Evolutionary conservation across 2,113 vertebrate genomes (phyloP), one percentile per base, ranked within the genome.

Genomic region (Aspidoscelis tigris): DNA sequence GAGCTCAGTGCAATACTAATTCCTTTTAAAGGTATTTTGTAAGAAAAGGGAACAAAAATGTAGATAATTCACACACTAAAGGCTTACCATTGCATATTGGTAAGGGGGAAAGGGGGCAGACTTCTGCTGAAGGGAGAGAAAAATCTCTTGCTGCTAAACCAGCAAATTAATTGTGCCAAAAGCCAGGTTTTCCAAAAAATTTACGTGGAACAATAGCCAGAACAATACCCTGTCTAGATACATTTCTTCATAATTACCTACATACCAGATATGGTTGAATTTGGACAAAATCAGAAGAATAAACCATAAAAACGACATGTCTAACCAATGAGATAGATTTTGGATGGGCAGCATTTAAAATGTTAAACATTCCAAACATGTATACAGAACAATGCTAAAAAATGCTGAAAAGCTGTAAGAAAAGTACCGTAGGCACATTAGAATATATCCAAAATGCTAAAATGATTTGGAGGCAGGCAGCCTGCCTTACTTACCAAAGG

Each of bases 401-500:
- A 68, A 58, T 26, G 20, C 6, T 43, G 7, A 39, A 47, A 21
- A 2, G 33, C 22, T 1, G 0, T 39, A 55, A 11, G 5, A 79
- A 21, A 20, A 21, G 74, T 43, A 78, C 82, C 0, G 74, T 26
- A 80, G n/a, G 64, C 77, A 61, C 33, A 33, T 39, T 20, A 2
- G 33, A 87, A 78, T 9, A 11, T 5, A 87, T 70, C 33, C 71
- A 93, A 90, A 89, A 71, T 91, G 86, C 83, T 89, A 82, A 74
- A 72, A 90, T 78, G 11, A 88, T 50, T 55, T 86, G 58, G 87
- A 68, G 33, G 64, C 1, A 68, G 33, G 64, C 1, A 53, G 65
- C 88, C 80, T 83, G 95, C 96, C 97, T 94, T 99, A 96, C 96
- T 98, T 94, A 99, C 98, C 98, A 47, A 99, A 99, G 84, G 95